Percentiles rank a stretch among this genome's conserved stretches.
These are phyloP conservation scores for Actenoides hombroni DNA, from an alignment of 2,113 vertebrate species.

Conservation along the genomic window DNA sequence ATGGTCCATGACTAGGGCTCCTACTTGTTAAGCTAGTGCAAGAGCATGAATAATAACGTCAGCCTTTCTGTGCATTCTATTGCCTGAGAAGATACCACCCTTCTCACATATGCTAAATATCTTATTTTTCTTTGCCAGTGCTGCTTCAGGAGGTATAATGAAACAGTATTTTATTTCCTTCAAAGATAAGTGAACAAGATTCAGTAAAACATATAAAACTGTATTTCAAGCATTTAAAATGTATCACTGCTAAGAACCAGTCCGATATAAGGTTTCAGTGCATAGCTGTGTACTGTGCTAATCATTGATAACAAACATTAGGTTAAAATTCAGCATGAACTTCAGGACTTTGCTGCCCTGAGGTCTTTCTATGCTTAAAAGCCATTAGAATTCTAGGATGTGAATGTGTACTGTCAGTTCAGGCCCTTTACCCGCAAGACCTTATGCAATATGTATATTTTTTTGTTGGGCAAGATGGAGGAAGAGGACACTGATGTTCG, in stretches of 20 bases:
- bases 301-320: background rate
- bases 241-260: background rate
- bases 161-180: background rate
- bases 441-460: background rate
- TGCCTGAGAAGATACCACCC: background rate
- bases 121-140: background rate
- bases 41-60: background rate
- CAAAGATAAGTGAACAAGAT: background rate
- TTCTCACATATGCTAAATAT: background rate
- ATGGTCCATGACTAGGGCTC: background rate
- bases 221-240: background rate
- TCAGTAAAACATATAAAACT: background rate
- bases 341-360: background rate
- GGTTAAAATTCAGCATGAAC: background rate
- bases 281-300: constrained; percentile 15
- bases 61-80: background rate
- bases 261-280: background rate
- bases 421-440: background rate
- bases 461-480: background rate
- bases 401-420: background rate
- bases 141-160: background rate
- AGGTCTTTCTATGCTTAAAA: background rate
- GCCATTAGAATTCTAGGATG: background rate
- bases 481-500: background rate
- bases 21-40: background rate